These are phyloP conservation scores for Carabus problematicus DNA, from an alignment of 2,888 invertebrate genomes.

Conservation along the genomic window DNA sequence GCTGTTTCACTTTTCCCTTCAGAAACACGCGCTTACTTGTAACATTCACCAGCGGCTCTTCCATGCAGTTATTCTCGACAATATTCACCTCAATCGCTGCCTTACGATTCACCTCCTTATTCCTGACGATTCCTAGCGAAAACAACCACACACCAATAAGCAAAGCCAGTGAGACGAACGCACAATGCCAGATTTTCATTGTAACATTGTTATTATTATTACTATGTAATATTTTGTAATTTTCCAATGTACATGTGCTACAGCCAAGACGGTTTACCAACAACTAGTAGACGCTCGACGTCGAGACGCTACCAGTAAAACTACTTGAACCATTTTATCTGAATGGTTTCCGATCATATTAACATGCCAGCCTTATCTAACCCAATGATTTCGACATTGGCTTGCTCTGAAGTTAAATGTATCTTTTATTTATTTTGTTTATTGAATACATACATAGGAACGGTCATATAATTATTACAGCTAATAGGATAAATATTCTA, in stretches of 20 bases:
- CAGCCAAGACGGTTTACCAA: conserved; percentile 41
- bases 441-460: too few species aligned
- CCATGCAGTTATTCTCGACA: conserved; percentile 24
- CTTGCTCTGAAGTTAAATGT: neutral
- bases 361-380: conserved; percentile 27
- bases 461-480: too few species aligned
- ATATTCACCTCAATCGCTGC: conserved; percentile 43
- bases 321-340: conserved; percentile 56
- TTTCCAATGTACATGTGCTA: neutral
- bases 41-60: conserved; percentile 20
- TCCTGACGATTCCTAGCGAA: conserved; percentile 35
- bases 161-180: conserved; percentile 26
- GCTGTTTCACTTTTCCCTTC: conserved; percentile 47
- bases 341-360: conserved; percentile 35
- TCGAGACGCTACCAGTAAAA: conserved; percentile 50
- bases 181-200: conserved; percentile 44
- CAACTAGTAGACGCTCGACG: conserved; percentile 49
- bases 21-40: conserved; percentile 17
- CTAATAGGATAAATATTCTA: too few species aligned
- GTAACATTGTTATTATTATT: neutral
- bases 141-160: conserved; percentile 40
- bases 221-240: too few species aligned
- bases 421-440: too few species aligned
- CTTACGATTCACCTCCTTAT: conserved; percentile 37
- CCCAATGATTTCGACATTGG: neutral